Conservation (phyloP, 64 coral and sea anemone species). For the Hydrozoanthus tunicans region DNA sequence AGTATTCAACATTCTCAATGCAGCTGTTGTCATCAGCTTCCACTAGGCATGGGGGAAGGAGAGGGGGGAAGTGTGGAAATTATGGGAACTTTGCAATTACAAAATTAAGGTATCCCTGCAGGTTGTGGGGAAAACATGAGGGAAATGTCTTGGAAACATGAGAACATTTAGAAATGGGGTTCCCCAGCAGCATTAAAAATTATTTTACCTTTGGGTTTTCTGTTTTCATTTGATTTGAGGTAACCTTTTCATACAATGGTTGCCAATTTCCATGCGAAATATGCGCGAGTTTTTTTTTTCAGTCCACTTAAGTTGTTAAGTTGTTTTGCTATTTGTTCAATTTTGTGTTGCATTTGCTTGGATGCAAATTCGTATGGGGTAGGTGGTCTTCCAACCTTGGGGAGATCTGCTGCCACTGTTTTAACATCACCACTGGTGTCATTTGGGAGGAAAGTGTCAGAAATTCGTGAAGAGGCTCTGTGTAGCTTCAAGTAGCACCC, state of each 20-base stretch:
- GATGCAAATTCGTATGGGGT: conserved; percentile 2
- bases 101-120: no score
- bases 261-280: background rate
- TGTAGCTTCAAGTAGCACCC: background rate
- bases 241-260: background rate
- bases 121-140: no score
- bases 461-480: background rate
- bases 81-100: no score
- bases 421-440: background rate
- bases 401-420: background rate
- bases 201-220: background rate
- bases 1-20: no score
- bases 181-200: no score
- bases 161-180: no score
- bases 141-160: no score
- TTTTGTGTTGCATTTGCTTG: conserved; percentile 14
- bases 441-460: background rate
- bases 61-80: no score
- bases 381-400: conserved; percentile 25
- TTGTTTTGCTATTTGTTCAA: conserved; percentile 3
- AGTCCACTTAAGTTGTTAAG: background rate
- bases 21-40: no score
- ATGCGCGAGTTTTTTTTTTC: background rate
- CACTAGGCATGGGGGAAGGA: no score
- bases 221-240: background rate